These are phyloP conservation scores for Crocuta crocuta DNA, from an alignment of 2,113 vertebrate species.

Conservation along the genomic window DNA sequence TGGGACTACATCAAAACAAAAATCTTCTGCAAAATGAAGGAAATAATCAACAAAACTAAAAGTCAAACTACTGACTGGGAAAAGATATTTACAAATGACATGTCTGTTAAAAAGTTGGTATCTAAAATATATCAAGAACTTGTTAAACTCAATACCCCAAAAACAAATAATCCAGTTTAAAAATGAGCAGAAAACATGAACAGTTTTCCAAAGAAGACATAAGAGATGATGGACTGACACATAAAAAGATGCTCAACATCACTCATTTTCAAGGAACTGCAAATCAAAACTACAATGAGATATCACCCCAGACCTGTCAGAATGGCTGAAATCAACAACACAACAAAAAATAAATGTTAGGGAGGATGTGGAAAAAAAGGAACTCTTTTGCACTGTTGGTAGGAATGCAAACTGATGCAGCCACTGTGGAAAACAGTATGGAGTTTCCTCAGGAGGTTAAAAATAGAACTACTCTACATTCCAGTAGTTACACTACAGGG, in stretches of 20 bases:
- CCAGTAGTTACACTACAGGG: not conserved
- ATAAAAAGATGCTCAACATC: not conserved
- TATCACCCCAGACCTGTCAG: not conserved
- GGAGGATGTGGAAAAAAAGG: not conserved
- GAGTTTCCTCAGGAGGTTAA: not conserved
- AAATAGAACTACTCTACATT: not conserved
- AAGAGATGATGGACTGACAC: not conserved
- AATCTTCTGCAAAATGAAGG: not conserved
- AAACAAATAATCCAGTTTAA: not conserved
- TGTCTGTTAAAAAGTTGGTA: not conserved
- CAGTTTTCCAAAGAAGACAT: not conserved
- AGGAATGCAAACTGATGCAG: not conserved
- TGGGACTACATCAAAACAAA: not conserved
- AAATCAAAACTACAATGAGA: not conserved
- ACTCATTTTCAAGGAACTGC: not conserved
- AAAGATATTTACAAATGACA: not conserved
- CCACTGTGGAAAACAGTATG: not conserved
- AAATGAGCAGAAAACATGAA: not conserved
- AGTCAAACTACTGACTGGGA: not conserved
- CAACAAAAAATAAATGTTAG: not conserved
- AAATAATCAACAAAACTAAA: not conserved
- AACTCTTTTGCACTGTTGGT: not conserved
- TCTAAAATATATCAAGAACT: not conserved
- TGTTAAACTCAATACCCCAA: not conserved
- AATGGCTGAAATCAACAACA: not conserved